phyloP scores from a whole-genome alignment of 2,113 vertebrate genomes.

The Acinonyx jubatus region DNA sequence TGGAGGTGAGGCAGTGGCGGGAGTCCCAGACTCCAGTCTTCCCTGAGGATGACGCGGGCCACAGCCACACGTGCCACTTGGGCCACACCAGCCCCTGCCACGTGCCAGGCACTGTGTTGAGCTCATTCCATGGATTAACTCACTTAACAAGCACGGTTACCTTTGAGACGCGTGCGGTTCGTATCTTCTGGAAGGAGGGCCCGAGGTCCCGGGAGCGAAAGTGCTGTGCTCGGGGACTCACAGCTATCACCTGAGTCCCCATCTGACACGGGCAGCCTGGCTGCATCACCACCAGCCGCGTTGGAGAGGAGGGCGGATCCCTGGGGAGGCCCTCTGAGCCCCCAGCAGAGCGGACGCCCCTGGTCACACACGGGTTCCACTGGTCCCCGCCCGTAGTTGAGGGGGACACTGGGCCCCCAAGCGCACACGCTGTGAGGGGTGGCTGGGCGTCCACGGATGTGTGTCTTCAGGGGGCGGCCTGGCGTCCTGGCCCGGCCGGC shows the following conservation, averaged over 20 bases:
- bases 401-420: too few species aligned
- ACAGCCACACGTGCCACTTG: neutral
- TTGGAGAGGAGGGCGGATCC: neutral
- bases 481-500: neutral
- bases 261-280: neutral
- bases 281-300: neutral
- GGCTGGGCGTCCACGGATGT: neutral
- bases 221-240: neutral
- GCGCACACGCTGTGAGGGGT: accelerated
- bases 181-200: neutral
- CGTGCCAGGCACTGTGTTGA: neutral
- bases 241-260: neutral
- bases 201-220: neutral
- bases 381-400: neutral
- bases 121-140: neutral
- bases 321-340: neutral
- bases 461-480: neutral
- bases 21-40: neutral
- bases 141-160: neutral
- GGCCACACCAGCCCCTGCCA: neutral
- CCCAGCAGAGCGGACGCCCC: neutral
- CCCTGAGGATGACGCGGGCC: neutral
- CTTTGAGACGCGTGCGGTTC: neutral
- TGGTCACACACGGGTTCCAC: neutral
- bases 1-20: neutral